Base-by-base conservation (phyloP, 2,797 vertebrate species). In the Caiman crocodilus region DNA sequence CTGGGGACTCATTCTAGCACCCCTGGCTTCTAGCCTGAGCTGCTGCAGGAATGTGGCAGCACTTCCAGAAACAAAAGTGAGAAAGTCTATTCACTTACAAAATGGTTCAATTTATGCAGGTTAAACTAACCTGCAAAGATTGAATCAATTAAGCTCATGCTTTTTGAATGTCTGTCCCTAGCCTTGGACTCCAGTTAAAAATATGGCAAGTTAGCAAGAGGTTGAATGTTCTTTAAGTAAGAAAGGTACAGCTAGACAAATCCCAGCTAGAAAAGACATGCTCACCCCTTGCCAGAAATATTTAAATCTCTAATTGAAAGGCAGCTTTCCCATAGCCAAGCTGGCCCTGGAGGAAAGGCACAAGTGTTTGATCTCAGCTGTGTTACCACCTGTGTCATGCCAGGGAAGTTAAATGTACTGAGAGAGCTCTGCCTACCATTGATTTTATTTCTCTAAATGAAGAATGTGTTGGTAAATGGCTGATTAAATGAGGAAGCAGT, bases 361-460 rank as follows among this genome's bases (percentile, higher is more conserved):
- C 11, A 91, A 95, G 74, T 93, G 87, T 89, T 94, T 94, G 91
- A 93, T 95, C 90, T 96, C 95, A 95, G 94, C 95, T 97, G 95
- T 92, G 94, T 89, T 95, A 75, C 91, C 90, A 93, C 95, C 95
- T 96, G 95, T 91, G 82, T 95, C 50, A 65, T 3, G 76, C 95
- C 94, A 95, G 79, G 93, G 88, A 94, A 88, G 93, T 90, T 91
- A 96, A 96, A 95, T 91, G 90, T 58, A 60, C 56, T 90, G 88
- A 88, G 90, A 96, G 83, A 91, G 82, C 91, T 90, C 93, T 16
- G 4, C 93, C 95, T 92, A 94, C 80, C 87, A 81, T 87, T 89
- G 92, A 80, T 94, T 97, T 96, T 96, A 95, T 94, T 95, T 94
- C 87, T 90, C 92, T 61, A 93, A 82, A 84, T 94, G 85, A 93